These are phyloP conservation scores for Drosophila paramelanica DNA, from an alignment of 2,888 invertebrate species.

Conservation along the genomic window DNA sequence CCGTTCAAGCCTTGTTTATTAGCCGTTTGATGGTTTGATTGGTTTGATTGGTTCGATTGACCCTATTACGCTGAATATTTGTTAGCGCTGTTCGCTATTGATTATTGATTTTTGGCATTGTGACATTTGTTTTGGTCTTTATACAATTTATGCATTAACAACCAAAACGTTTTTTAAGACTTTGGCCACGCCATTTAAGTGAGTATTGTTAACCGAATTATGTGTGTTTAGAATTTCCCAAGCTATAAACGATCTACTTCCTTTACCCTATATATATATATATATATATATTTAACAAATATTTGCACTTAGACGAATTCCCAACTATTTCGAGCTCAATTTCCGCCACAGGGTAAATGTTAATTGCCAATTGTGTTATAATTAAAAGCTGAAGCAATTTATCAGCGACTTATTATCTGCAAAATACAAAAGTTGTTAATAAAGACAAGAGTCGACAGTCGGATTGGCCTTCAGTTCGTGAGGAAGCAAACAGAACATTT, in stretches of 20 bases:
- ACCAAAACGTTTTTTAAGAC: constrained; percentile 4
- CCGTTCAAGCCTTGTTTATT: constrained; percentile 53
- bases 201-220: constrained; percentile 21
- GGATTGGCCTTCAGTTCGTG: constrained; percentile 34
- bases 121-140: constrained; percentile 60
- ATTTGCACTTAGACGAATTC: constrained; percentile 37
- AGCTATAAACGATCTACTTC: constrained; percentile 31
- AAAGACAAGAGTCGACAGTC: constrained; percentile 1
- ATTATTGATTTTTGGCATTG: constrained; percentile 68
- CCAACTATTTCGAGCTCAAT: constrained; percentile 33
- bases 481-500: constrained; percentile 37
- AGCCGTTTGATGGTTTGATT: constrained; percentile 27
- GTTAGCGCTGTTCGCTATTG: constrained; percentile 48
- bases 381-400: constrained; percentile 58
- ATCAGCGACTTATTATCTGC: constrained; percentile 47
- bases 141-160: constrained; percentile 5
- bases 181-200: constrained; percentile 16
- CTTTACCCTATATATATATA: constrained; percentile 12
- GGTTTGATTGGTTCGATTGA: constrained; percentile 64
- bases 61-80: constrained; percentile 63
- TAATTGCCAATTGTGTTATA: constrained; percentile 73
- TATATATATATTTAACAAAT: constrained; percentile 11
- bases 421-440: constrained; percentile 22
- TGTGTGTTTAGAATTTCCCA: constrained; percentile 41
- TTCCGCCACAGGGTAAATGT: constrained; percentile 69